Conservation (phyloP, 2,113 vertebrate genomes). For the western clawed frog (Xenopus tropicalis) region DNA sequence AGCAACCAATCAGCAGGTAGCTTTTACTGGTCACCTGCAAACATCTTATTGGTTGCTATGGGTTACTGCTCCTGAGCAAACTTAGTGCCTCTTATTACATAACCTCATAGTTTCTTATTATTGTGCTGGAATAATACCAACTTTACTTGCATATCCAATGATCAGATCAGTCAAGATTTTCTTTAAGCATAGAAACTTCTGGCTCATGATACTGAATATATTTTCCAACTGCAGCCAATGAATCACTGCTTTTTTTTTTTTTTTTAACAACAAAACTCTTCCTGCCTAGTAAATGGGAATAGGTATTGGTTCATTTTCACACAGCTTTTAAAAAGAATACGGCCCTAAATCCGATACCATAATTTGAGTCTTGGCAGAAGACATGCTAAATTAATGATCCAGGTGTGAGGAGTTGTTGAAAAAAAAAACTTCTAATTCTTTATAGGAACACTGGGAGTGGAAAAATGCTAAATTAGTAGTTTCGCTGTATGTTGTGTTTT, state of each 20-base stretch:
- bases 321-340: conserved; percentile 58
- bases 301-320: conserved; percentile 55
- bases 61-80: no score
- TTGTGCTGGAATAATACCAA: no score
- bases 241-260: conserved; percentile 13
- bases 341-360: conserved; percentile 61
- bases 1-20: no score
- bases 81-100: no score
- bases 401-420: conserved; percentile 52
- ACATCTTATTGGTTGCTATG: no score
- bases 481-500: conserved; percentile 59
- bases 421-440: conserved; percentile 46
- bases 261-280: conserved; percentile 10
- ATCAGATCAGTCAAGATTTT: conserved; percentile 16
- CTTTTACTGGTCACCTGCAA: no score
- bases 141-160: no score
- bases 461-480: conserved; percentile 54
- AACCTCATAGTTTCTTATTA: no score
- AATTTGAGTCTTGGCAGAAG: conserved; percentile 57
- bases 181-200: conserved; percentile 11
- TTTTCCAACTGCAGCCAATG: conserved; percentile 4
- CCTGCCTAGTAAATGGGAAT: conserved; percentile 19
- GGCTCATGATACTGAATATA: not conserved
- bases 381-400: conserved; percentile 63
- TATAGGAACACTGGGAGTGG: conserved; percentile 53